A percentile compares a stretch with the other conserved stretches of the same genome.
Evolutionary conservation across 2,113 vertebrate genomes (phyloP).

Genomic region (Malaclemys terrapin): DNA sequence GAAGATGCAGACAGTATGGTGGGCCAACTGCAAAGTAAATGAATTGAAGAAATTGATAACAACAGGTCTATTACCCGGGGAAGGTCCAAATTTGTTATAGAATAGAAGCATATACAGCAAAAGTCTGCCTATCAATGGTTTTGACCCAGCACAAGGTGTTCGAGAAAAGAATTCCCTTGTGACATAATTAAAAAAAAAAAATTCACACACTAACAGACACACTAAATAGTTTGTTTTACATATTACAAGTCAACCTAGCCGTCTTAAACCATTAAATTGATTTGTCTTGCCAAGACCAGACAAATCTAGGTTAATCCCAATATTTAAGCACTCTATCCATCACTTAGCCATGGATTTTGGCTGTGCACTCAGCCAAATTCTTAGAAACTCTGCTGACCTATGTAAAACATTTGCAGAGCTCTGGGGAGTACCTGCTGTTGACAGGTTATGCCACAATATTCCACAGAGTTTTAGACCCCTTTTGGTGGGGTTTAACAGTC

Average conservation of each 20-base stretch:
- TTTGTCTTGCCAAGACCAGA: conserved; percentile 22
- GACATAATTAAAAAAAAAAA: neutral
- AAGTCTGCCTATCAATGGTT: neutral
- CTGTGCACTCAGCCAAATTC: neutral
- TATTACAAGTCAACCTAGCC: neutral
- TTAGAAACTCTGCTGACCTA: neutral
- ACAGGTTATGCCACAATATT: neutral
- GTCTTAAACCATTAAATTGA: neutral
- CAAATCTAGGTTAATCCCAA: conserved; percentile 44
- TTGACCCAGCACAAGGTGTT: neutral
- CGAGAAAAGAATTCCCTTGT: neutral
- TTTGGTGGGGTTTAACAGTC: neutral
- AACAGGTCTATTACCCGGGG: neutral
- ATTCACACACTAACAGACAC: neutral
- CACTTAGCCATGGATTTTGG: neutral
- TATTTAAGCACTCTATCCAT: conserved; percentile 17
- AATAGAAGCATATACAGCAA: neutral
- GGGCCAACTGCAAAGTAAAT: conserved; percentile 87
- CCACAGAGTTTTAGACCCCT: conserved; percentile 16
- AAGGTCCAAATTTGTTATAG: neutral
- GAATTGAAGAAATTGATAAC: neutral
- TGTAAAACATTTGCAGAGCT: neutral
- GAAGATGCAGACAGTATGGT: conserved; percentile 97
- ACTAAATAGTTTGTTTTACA: neutral
- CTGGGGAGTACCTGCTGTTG: neutral